Conservation (phyloP, 1,140 invertebrate species). For the Bombus sylvicola region DNA sequence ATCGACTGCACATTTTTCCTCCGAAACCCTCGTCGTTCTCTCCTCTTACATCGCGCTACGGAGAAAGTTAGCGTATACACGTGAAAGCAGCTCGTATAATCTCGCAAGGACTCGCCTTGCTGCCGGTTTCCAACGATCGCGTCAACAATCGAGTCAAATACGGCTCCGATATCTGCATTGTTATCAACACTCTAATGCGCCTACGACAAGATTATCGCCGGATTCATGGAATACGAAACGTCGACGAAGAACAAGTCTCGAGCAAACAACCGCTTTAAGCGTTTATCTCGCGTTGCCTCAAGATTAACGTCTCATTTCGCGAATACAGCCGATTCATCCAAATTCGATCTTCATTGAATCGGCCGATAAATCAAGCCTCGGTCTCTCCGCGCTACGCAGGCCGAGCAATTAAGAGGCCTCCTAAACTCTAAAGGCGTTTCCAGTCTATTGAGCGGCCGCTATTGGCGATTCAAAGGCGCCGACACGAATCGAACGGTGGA, state of each 20-base stretch:
- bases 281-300: not conserved
- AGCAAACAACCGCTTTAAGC: conserved; percentile 25
- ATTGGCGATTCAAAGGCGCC: conserved; percentile 35
- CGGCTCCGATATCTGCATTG: not conserved
- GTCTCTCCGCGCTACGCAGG: not conserved
- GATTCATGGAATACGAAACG: not conserved
- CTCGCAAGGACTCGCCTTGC: conserved; percentile 43
- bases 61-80: conserved; percentile 71
- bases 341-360: conserved; percentile 35
- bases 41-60: conserved; percentile 54
- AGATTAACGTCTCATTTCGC: conserved; percentile 53
- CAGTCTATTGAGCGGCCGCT: conserved; percentile 29
- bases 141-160: conserved; percentile 15
- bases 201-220: not conserved
- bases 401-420: conserved; percentile 29
- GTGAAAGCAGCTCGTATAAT: conserved; percentile 72
- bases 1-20: conserved; percentile 60
- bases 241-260: not conserved
- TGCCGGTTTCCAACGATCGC: conserved; percentile 13
- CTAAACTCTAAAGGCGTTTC: conserved; percentile 29
- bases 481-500: conserved; percentile 2
- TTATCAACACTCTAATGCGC: conserved; percentile 24
- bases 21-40: conserved; percentile 61
- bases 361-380: conserved; percentile 16
- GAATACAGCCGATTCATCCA: conserved; percentile 11